Conservation (phyloP, 2,797 vertebrate species). For the Spheniscus humboldti region DNA sequence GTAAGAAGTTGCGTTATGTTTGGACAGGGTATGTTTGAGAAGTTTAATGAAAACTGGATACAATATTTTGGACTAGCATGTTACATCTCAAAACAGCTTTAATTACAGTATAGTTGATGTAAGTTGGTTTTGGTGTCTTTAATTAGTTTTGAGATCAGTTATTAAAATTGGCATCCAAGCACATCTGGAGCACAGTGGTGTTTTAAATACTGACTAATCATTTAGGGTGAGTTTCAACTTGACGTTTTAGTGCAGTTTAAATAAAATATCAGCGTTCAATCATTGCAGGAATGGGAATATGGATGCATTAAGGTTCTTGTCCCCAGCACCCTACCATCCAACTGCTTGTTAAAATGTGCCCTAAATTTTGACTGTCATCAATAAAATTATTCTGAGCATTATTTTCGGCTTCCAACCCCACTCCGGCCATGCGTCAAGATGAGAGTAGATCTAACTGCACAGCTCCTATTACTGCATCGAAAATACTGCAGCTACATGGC, state of each 20-base stretch:
- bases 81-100: not conserved
- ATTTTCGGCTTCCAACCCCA: not conserved
- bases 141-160: not conserved
- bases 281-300: not conserved
- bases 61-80: not conserved
- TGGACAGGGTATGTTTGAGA: not conserved
- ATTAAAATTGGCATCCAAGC: not conserved
- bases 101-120: not conserved
- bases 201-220: not conserved
- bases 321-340: not conserved
- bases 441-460: not conserved
- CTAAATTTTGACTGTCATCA: not conserved
- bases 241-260: not conserved
- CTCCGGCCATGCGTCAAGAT: fast-evolving
- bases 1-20: not conserved
- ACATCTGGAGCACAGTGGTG: not conserved
- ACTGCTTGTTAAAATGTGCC: not conserved
- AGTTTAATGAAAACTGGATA: not conserved
- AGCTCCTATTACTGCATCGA: not conserved
- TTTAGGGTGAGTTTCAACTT: not conserved
- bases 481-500: not conserved
- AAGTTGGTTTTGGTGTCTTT: not conserved
- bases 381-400: not conserved
- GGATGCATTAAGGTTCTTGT: not conserved
- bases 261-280: not conserved